Conservation (phyloP, 2,888 invertebrate genomes). For the Heliconius aoede region DNA sequence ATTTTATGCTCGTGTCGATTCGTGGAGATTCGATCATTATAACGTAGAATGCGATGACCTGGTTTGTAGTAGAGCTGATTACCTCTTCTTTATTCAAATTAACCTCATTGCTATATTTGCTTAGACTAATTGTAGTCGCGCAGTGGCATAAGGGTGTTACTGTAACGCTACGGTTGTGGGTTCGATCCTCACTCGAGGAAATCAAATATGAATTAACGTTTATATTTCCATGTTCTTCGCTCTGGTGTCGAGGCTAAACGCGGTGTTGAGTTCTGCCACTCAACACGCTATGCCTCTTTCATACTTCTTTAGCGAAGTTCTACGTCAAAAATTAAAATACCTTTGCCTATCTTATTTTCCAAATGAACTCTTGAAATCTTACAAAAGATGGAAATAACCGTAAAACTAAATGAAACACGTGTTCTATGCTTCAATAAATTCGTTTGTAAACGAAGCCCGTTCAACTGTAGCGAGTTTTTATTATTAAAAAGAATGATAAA, state of each 20-base stretch:
- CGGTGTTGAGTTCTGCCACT: no score
- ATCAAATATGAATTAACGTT: no score
- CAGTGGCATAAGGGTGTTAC: no score
- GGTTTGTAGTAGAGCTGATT: conserved; percentile 8
- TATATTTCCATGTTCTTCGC: no score
- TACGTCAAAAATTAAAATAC: conserved; percentile 11
- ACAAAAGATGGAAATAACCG: conserved; percentile 29
- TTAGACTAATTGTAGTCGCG: conserved; percentile 6
- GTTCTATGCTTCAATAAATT: conserved; percentile 27
- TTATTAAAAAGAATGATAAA: background rate
- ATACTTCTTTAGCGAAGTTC: background rate
- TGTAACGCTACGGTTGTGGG: no score
- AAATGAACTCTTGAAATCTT: conserved; percentile 28
- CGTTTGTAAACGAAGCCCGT: conserved; percentile 5
- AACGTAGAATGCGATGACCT: conserved; percentile 12
- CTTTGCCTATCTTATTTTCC: conserved; percentile 13
- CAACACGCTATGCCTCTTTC: no score
- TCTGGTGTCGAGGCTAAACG: no score
- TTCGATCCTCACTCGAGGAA: no score
- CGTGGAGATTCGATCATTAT: conserved; percentile 27
- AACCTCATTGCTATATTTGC: conserved; percentile 24
- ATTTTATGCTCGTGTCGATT: background rate
- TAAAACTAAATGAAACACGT: conserved; percentile 26
- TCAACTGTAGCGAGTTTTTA: conserved; percentile 12
- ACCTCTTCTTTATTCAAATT: conserved; percentile 6